Evolutionary conservation across 2,888 invertebrate species (phyloP).

Genomic region (Drosophila meridionalis): DNA sequence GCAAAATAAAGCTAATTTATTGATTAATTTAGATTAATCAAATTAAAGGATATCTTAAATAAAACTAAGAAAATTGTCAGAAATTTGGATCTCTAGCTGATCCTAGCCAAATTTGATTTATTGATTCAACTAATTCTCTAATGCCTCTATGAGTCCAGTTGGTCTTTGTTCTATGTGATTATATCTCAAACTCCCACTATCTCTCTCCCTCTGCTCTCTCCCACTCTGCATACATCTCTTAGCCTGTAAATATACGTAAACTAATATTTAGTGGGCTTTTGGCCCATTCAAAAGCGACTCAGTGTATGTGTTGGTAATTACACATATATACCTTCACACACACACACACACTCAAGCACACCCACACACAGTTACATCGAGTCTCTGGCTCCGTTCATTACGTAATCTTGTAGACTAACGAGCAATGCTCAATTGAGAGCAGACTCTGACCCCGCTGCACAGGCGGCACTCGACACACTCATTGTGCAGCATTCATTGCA

Average conservation of each 20-base stretch:
- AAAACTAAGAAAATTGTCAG: too few species aligned
- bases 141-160: not conserved
- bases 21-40: too few species aligned
- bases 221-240: not conserved
- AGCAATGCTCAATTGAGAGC: slow-evolving; percentile 14
- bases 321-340: not conserved
- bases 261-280: not conserved
- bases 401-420: slow-evolving; percentile 21
- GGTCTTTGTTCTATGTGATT: not conserved
- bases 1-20: too few species aligned
- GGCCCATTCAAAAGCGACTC: not conserved
- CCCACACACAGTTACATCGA: not conserved
- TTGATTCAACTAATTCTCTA: too few species aligned
- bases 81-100: not conserved
- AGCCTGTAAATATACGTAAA: not conserved
- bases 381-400: not conserved
- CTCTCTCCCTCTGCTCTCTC: not conserved
- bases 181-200: not conserved
- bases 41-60: too few species aligned
- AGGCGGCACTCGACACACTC: slow-evolving; percentile 36
- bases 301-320: not conserved
- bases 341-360: not conserved
- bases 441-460: not conserved
- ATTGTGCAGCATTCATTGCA: slow-evolving; percentile 46
- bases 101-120: not conserved